Percentiles rank a stretch among this genome's conserved stretches.
phyloP scores from a whole-genome alignment of 2,888 invertebrate species.

The Tuberolachnus salignus region DNA sequence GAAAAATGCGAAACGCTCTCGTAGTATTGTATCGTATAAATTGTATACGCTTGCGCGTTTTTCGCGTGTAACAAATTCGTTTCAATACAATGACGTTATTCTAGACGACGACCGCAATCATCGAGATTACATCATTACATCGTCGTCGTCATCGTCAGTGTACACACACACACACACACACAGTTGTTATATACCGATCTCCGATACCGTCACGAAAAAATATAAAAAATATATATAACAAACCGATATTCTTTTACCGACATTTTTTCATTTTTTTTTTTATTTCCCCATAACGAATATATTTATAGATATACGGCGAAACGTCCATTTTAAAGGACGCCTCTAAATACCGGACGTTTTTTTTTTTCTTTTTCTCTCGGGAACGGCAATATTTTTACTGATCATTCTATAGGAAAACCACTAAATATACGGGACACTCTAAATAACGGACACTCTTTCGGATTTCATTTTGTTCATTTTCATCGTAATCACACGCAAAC shows the following conservation, averaged over 20 bases:
- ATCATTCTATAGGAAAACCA: too few species aligned
- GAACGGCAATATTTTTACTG: too few species aligned
- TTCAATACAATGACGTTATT: slow-evolving; percentile 15
- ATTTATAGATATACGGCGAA: background rate
- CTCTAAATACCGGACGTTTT: too few species aligned
- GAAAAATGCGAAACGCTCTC: background rate
- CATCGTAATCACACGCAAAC: too few species aligned
- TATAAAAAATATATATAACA: background rate
- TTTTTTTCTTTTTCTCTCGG: too few species aligned
- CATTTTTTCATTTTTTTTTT: background rate
- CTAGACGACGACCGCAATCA: slow-evolving; percentile 15
- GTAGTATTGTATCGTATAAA: background rate
- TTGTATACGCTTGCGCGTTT: background rate
- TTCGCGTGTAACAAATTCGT: background rate
- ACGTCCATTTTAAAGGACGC: too few species aligned
- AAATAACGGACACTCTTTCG: too few species aligned
- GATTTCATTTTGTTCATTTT: too few species aligned
- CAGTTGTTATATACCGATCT: too few species aligned
- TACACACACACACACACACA: background rate
- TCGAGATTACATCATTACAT: slow-evolving; percentile 16
- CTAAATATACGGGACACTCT: too few species aligned
- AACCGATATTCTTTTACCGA: background rate
- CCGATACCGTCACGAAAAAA: background rate
- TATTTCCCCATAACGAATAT: background rate
- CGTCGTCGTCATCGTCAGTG: background rate